phyloP scores from a whole-genome alignment of 2,888 invertebrate species.

The Eilema griseolum region DNA sequence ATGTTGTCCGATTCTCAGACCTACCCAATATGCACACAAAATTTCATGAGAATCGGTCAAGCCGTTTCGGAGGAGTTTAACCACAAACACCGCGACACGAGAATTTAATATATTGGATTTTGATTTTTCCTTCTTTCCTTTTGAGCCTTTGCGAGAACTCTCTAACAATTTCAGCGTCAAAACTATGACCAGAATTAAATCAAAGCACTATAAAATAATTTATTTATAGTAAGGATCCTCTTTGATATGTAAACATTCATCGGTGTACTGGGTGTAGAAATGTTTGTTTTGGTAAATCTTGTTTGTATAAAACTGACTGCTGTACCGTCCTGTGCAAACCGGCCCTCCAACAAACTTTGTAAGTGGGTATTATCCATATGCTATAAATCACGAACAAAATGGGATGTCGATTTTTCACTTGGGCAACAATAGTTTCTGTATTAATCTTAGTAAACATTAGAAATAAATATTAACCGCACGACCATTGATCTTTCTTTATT shows the following conservation, averaged over 20 bases:
- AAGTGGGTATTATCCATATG: slow-evolving; percentile 34
- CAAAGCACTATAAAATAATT: background rate
- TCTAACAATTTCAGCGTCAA: background rate
- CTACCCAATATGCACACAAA: no score
- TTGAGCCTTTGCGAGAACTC: background rate
- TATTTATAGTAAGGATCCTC: slow-evolving; percentile 2
- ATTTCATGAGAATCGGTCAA: no score
- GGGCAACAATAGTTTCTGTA: slow-evolving; percentile 47
- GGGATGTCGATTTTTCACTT: slow-evolving; percentile 43
- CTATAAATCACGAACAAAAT: slow-evolving; percentile 41
- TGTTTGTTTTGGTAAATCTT: slow-evolving; percentile 18
- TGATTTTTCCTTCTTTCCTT: background rate
- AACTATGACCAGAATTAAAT: no score
- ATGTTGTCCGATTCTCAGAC: no score
- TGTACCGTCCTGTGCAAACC: slow-evolving; percentile 27
- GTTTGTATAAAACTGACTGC: slow-evolving; percentile 17
- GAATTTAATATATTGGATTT: no score
- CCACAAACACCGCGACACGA: no score
- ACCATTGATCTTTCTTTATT: slow-evolving; percentile 44
- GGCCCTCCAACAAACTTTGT: slow-evolving; percentile 19
- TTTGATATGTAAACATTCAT: slow-evolving; percentile 6
- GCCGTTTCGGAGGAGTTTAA: no score
- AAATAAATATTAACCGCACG: slow-evolving; percentile 46
- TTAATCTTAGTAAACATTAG: slow-evolving; percentile 43
- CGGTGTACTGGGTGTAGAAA: background rate